phyloP scores from a whole-genome alignment of 1,140 invertebrate species.

The Centruroides sculpturatus region DNA sequence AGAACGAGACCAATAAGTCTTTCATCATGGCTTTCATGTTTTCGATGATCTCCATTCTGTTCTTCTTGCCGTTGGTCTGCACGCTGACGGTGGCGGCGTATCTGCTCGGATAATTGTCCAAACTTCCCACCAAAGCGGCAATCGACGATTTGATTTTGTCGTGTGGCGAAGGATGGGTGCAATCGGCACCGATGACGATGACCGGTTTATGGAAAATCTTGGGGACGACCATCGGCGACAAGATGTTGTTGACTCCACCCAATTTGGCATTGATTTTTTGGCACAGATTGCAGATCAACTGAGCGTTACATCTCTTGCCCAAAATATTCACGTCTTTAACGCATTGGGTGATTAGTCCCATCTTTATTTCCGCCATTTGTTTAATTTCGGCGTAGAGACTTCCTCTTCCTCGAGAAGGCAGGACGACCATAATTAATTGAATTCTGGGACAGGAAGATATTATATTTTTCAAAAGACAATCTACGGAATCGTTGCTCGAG shows the following conservation, averaged over 20 bases:
- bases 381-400: conserved; percentile 41
- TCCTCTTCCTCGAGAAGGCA: background rate
- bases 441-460: background rate
- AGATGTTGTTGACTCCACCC: background rate
- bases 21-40: conserved; percentile 52
- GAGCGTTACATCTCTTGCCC: conserved; percentile 2
- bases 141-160: conserved; percentile 58
- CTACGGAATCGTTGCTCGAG: background rate
- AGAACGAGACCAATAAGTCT: conserved; percentile 30
- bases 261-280: conserved; percentile 37
- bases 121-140: conserved; percentile 42
- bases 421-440: conserved; percentile 2
- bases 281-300: conserved; percentile 53
- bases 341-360: conserved; percentile 69
- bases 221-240: background rate
- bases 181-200: conserved; percentile 70
- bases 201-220: conserved; percentile 25
- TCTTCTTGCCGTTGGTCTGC: conserved; percentile 10
- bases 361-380: conserved; percentile 50
- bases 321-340: conserved; percentile 44
- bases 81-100: conserved; percentile 10
- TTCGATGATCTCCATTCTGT: conserved; percentile 6
- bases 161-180: conserved; percentile 60
- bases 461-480: background rate
- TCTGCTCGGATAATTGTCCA: conserved; percentile 3